phyloP scores from a whole-genome alignment of 1,140 invertebrate species.

The Aphelinus atriplicis region DNA sequence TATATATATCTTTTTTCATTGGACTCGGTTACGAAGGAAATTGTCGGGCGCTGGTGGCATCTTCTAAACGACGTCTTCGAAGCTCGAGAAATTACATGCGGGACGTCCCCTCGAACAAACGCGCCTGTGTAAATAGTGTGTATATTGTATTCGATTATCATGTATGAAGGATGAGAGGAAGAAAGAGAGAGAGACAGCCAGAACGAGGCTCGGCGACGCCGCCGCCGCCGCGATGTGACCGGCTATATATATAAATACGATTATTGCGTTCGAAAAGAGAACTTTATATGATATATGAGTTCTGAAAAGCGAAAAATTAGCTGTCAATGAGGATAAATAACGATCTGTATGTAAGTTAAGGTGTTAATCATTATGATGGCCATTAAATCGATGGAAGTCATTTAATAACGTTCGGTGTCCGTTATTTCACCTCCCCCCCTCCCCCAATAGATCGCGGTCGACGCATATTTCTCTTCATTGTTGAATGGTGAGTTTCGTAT shows the following conservation, averaged over 20 bases:
- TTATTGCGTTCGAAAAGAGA: not conserved
- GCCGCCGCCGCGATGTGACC: too few species aligned
- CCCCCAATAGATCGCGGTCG: too few species aligned
- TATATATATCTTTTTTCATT: too few species aligned
- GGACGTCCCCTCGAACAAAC: not conserved
- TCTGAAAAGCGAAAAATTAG: slow-evolving; percentile 11
- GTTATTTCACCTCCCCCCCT: slow-evolving; percentile 1
- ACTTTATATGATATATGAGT: slow-evolving; percentile 8
- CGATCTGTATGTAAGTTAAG: slow-evolving; percentile 31
- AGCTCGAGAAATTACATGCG: not conserved
- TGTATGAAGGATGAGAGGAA: not conserved
- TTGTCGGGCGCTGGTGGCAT: too few species aligned
- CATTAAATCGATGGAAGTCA: slow-evolving; percentile 35
- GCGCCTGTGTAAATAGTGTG: slow-evolving; percentile 31
- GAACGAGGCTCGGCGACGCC: too few species aligned
- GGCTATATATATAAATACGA: not conserved
- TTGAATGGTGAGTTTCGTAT: too few species aligned
- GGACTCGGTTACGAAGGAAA: too few species aligned
- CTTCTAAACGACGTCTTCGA: not conserved
- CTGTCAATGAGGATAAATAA: slow-evolving; percentile 25
- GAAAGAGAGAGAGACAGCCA: not conserved
- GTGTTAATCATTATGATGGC: slow-evolving; percentile 24
- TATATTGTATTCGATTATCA: slow-evolving; percentile 34
- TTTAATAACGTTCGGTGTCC: not conserved
- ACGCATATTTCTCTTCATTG: too few species aligned